These are phyloP conservation scores for Eriosoma lanigerum DNA, from an alignment of 1,140 invertebrate genomes.

Conservation along the genomic window DNA sequence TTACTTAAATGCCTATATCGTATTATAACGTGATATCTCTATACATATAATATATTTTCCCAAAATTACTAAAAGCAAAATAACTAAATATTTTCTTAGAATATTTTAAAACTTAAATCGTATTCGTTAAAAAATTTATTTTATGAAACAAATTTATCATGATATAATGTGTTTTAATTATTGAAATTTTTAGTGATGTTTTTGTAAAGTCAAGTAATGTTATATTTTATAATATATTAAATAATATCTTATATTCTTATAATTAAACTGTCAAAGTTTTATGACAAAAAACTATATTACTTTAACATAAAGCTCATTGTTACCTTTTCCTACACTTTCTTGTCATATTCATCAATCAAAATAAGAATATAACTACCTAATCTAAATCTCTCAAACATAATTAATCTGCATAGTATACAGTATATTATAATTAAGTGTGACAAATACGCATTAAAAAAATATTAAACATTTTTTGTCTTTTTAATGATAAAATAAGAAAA, in stretches of 20 bases:
- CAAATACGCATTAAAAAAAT: too few relatives aligned
- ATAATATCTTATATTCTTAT: neutral
- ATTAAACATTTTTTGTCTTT: too few relatives aligned
- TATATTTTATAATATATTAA: neutral
- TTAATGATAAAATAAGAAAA: too few relatives aligned
- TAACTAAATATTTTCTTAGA: neutral
- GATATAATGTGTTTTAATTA: constrained; percentile 18
- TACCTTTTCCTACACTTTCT: neutral
- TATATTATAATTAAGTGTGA: neutral
- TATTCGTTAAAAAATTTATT: neutral
- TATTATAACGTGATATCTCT: too few relatives aligned
- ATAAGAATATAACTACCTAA: neutral
- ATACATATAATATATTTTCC: too few relatives aligned
- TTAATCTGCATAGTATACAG: neutral
- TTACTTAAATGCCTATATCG: too few relatives aligned
- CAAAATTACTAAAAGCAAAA: too few relatives aligned
- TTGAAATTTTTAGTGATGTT: neutral
- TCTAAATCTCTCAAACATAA: neutral
- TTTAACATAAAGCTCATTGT: neutral
- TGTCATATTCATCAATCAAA: constrained; percentile 2
- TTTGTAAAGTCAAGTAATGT: neutral
- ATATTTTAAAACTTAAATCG: constrained; percentile 14
- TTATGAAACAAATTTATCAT: neutral
- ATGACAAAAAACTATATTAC: neutral
- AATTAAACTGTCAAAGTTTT: constrained; percentile 41